Evolutionary conservation across 2,797 vertebrate species (phyloP), one percentile per base, ranked within the genome.

Genomic region (Gorsachius magnificus): DNA sequence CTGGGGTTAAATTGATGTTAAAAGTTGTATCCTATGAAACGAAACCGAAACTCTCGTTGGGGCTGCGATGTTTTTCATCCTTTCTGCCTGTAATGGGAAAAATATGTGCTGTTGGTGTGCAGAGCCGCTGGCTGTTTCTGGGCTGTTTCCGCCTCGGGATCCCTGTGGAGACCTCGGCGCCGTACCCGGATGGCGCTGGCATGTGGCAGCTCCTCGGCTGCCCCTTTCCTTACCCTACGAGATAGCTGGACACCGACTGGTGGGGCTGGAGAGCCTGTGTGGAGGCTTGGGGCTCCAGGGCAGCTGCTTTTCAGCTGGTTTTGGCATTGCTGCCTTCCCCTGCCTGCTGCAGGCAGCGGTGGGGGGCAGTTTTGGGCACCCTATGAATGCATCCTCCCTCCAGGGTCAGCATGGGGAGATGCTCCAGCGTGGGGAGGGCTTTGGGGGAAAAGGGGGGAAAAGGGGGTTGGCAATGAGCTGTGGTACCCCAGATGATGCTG

Each of bases 131-230:
- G 53, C 36, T 71, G 11, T 7, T 24, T 61, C 48, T 57, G 20
- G 31, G 46, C 41, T 54, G 18, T 11, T 65, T 66, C 57, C 70
- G 45, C 63, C 38, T 46, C 1, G 2, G 38, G 38, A 79, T 26
- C 81, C 66, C 54, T 16, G 2, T 0, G 0, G 68, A 64, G 63
- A n/a, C 33, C 50, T 50, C 4, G 6, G 56, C 6, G 6, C 81
- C 7, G 0, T 22, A 22, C 11, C 17, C 2, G 0, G 38, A 13
- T 0, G 6, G 43, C 13, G 58, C 15, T 48, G 65, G 41, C 2
- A 0, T 7, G 8, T 4, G 10, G 51, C 64, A 61, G 58, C 69
- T 72, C 36, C 28, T 70, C 1, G 0, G 18, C 76, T 35, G 45
- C 24, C 15, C 14, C 13, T 46, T 35, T 60, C n/a, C 28, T 43